phyloP scores from a whole-genome alignment of 1,140 invertebrate genomes.

The Heliothis virescens region DNA sequence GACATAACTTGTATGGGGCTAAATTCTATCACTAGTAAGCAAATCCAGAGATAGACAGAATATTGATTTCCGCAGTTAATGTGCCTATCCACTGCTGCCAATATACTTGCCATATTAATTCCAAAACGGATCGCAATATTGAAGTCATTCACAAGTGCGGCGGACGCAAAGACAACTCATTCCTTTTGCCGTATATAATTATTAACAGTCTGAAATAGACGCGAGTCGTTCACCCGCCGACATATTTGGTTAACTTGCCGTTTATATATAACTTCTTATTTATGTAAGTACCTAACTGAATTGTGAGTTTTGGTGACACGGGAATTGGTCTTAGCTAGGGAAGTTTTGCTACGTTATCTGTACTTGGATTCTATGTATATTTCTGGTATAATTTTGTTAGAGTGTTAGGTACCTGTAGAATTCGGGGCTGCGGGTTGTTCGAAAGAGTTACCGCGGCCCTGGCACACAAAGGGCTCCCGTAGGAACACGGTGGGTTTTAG shows the following conservation, averaged over 20 bases:
- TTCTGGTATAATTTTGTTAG: neutral
- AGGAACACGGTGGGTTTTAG: too few species aligned
- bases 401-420: too few species aligned
- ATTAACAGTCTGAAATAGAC: conserved; percentile 54
- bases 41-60: too few species aligned
- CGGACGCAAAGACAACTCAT: conserved; percentile 41
- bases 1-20: too few species aligned
- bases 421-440: too few species aligned
- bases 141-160: conserved; percentile 28
- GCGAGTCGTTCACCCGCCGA: conserved; percentile 54
- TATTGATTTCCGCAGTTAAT: too few species aligned
- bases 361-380: neutral
- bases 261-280: conserved; percentile 39
- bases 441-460: too few species aligned
- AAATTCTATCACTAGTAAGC: too few species aligned
- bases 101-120: too few species aligned
- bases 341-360: too few species aligned
- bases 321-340: neutral
- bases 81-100: too few species aligned
- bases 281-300: conserved; percentile 20
- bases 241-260: conserved; percentile 53
- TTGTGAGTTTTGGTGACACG: conserved; percentile 1
- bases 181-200: conserved; percentile 53
- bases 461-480: too few species aligned
- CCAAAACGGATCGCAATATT: conserved; percentile 22